Percentiles rank a stretch among this genome's conserved stretches.
phyloP scores from a whole-genome alignment of 2,113 vertebrate genomes.

The Irena cyanogastra region DNA sequence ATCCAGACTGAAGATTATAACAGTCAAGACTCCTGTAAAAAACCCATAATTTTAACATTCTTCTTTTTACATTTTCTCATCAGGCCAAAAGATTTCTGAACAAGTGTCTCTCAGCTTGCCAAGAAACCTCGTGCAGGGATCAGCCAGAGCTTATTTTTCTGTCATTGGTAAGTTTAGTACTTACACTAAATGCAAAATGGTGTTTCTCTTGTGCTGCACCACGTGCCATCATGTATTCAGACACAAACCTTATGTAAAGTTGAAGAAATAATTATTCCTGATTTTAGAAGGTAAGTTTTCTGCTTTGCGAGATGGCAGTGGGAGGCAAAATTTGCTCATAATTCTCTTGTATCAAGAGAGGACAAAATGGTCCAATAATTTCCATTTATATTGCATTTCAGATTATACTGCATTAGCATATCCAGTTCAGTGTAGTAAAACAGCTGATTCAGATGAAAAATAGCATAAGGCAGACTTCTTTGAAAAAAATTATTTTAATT shows the following conservation, averaged over 20 bases:
- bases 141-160: constrained; percentile 60
- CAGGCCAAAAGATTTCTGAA: constrained; percentile 9
- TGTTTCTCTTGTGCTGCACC: background rate
- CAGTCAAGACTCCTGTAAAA: background rate
- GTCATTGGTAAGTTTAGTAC: constrained; percentile 59
- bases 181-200: background rate
- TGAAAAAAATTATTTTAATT: background rate
- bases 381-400: background rate
- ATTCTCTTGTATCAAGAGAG: background rate
- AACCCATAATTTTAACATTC: background rate
- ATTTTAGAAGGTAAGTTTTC: background rate
- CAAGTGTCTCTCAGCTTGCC: constrained; percentile 48
- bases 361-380: background rate
- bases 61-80: background rate
- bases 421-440: background rate
- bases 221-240: background rate
- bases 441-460: background rate
- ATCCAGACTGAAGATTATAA: background rate
- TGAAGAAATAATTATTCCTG: background rate
- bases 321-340: background rate
- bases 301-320: background rate
- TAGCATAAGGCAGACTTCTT: background rate
- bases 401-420: background rate
- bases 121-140: constrained; percentile 40
- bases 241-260: background rate